Conservation (phyloP, 2,797 vertebrate species). For the Poeciliopsis infans region DNA sequence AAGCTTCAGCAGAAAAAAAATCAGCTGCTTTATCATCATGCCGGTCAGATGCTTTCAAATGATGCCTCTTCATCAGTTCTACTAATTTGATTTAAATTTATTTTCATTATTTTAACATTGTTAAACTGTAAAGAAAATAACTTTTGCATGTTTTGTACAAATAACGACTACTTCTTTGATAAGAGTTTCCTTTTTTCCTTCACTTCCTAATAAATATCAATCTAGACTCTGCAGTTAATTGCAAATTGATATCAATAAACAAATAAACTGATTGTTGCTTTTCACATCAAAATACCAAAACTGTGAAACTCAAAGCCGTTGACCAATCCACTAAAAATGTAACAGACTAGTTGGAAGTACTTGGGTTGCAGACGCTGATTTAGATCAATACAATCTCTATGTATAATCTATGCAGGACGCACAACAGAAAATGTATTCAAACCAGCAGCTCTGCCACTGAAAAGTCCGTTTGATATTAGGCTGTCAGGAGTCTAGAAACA, state of each 20-base stretch:
- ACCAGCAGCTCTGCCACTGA: constrained; percentile 23
- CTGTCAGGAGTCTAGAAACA: not conserved
- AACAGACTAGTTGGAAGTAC: constrained; percentile 46
- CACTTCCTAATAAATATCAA: not conserved
- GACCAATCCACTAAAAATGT: constrained; percentile 39
- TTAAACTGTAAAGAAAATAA: constrained; percentile 19
- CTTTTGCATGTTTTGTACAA: constrained; percentile 25
- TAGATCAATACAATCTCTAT: constrained; percentile 62
- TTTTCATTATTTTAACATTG: not conserved
- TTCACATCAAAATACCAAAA: not conserved
- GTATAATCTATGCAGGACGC: constrained; percentile 40
- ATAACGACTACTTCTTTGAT: constrained; percentile 49
- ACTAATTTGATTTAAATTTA: not conserved
- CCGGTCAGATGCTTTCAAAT: not conserved
- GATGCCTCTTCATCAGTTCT: not conserved
- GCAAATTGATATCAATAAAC: not conserved
- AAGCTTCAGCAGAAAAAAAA: not conserved
- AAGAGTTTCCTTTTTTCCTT: constrained; percentile 14
- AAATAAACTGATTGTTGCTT: not conserved
- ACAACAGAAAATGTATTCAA: constrained; percentile 40
- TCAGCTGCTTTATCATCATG: not conserved
- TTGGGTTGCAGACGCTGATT: constrained; percentile 33
- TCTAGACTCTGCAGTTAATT: not conserved
- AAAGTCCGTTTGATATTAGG: constrained; percentile 3
- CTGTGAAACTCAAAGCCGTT: not conserved